A percentile compares a stretch with the other conserved stretches of the same genome.
Conservation (phyloP, 2,888 invertebrate species). For the Helicoverpa assulta region DNA sequence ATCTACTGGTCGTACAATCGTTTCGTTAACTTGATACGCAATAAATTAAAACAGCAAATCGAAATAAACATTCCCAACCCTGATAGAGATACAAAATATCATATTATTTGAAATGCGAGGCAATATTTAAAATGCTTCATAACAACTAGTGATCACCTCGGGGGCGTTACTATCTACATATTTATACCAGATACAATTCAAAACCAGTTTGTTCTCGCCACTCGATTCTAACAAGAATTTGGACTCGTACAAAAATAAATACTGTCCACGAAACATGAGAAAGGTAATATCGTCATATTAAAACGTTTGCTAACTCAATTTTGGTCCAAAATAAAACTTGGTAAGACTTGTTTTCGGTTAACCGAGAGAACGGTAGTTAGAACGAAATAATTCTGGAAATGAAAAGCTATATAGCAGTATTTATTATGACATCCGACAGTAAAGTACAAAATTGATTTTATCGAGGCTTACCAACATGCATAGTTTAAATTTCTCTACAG, state of each 20-base stretch:
- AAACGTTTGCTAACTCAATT: conserved; percentile 75
- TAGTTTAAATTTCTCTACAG: conserved; percentile 78
- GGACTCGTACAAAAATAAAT: conserved; percentile 88
- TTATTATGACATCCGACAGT: conserved; percentile 88
- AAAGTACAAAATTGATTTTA: conserved; percentile 88
- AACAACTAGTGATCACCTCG: conserved; percentile 81
- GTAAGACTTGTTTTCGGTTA: conserved; percentile 79
- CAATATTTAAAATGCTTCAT: conserved; percentile 79
- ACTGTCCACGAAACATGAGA: conserved; percentile 87
- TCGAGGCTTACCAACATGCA: conserved; percentile 79
- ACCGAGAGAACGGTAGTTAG: conserved; percentile 72
- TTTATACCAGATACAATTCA: conserved; percentile 84
- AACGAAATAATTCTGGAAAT: conserved; percentile 77
- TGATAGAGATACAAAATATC: conserved; percentile 75
- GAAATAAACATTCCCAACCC: conserved; percentile 64
- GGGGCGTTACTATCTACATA: conserved; percentile 87
- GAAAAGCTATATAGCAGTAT: conserved; percentile 84
- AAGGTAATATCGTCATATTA: conserved; percentile 81
- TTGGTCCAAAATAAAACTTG: conserved; percentile 72
- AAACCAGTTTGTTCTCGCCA: conserved; percentile 85
- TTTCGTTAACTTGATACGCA: conserved; percentile 60
- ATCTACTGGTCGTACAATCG: conserved; percentile 53
- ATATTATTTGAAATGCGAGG: conserved; percentile 74
- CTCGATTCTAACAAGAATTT: conserved; percentile 88
- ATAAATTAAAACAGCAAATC: conserved; percentile 62